Base-by-base conservation (phyloP, 2,113 vertebrate genomes). In the Speoplatyrhinus poulsoni region DNA sequence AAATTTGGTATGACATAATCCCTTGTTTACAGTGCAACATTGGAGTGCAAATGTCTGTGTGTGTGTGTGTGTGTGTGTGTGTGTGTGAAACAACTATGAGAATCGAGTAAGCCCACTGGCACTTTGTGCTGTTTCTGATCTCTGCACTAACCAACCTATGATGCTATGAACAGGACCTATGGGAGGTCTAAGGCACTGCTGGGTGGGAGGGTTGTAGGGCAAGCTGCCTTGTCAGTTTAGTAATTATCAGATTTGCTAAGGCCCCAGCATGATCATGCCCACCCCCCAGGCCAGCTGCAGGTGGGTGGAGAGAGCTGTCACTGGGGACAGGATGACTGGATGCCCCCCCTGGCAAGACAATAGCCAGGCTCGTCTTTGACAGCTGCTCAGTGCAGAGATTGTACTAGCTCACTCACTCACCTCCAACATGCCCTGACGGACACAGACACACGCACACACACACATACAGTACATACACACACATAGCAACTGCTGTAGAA, bases 181-280 rank as follows among this genome's bases (percentile, higher is more conserved):
- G 26, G 26, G 26, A 26, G 26, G 26, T 26, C 26, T 26, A 26
- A 26, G 26, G 26, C 26, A 26, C 26, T 32, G 50, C 50, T 53
- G 49, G 36, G 49, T 65, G 52, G 62, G n/a, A 48, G n/a, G 17
- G 17, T 55, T 41, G 47, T 46, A 59, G 49, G 4, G 26, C 66
- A 67, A 59, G 58, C 19, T 75, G 76, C 77, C 65, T 78, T 85
- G 79, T 86, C 79, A 82, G 75, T 66, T 76, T 72, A 76, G 85
- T 75, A 87, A 89, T 91, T 91, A 90, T 87, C 81, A 89, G 88
- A 88, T 91, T 88, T 88, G 72, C 66, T 4, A 15, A 26, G 76
- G 70, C 69, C 76, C 77, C 62, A 9, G 36, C 70, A 49, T 36
- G 46, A 61, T 47, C 62, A 19, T n/a, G 17, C 55, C 60, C 72